A percentile compares a stretch with the other conserved stretches of the same genome.
These are phyloP conservation scores for Semaprochilodus insignis DNA, from an alignment of 2,797 vertebrate genomes.

Conservation along the genomic window DNA sequence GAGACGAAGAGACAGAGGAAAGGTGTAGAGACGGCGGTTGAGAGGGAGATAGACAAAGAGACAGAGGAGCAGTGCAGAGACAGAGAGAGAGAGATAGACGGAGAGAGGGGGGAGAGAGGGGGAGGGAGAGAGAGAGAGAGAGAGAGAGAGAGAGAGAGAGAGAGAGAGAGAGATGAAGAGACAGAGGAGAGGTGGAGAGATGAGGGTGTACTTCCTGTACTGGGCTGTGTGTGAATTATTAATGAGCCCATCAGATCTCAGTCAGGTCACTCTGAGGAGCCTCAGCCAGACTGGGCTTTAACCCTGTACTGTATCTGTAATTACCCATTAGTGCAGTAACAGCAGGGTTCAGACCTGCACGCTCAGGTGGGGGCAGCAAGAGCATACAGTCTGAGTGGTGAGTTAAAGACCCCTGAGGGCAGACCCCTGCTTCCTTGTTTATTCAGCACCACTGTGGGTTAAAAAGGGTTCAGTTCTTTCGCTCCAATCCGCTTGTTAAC, in stretches of 20 bases:
- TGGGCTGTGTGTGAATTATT: neutral
- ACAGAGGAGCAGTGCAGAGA: neutral
- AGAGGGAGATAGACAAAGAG: neutral
- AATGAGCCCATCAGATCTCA: neutral
- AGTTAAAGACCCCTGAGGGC: too few relatives aligned
- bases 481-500: too few relatives aligned
- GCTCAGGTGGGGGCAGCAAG: neutral
- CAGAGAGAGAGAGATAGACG: neutral
- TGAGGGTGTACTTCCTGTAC: neutral
- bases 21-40: neutral
- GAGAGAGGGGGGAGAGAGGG: constrained; percentile 15
- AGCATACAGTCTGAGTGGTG: too few relatives aligned
- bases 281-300: neutral
- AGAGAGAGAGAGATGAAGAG: neutral
- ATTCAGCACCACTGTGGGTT: too few relatives aligned
- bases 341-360: neutral
- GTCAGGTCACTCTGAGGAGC: neutral
- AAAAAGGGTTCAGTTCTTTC: too few relatives aligned
- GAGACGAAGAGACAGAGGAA: neutral
- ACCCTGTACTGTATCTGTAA: neutral
- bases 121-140: constrained; percentile 25
- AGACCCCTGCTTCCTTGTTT: too few relatives aligned
- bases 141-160: neutral
- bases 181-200: neutral
- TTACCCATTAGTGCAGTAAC: neutral